These are phyloP conservation scores for Boloria selene DNA, from an alignment of 2,888 invertebrate genomes.

Conservation along the genomic window DNA sequence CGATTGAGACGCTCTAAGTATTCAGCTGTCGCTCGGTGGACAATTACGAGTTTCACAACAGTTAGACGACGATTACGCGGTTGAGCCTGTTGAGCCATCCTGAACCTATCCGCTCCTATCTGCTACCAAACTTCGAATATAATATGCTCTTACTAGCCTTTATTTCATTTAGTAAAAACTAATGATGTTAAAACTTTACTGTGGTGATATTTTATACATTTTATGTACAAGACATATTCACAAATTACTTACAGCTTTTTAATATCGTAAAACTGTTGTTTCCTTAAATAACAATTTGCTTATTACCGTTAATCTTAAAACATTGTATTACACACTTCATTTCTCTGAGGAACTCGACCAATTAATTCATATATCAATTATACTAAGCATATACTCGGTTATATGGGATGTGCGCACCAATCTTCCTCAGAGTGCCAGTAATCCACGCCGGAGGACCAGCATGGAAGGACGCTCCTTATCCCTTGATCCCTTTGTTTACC, in stretches of 20 bases:
- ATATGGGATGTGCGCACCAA: constrained; percentile 65
- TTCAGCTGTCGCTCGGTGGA: constrained; percentile 63
- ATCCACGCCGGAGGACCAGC: constrained; percentile 79
- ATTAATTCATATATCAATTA: constrained; percentile 27
- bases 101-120: constrained; percentile 23
- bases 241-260: no score
- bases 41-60: constrained; percentile 69
- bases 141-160: constrained; percentile 36
- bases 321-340: no score
- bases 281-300: no score
- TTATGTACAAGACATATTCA: no score
- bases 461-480: constrained; percentile 81
- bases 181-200: no score
- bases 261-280: no score
- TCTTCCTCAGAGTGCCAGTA: constrained; percentile 67
- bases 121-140: constrained; percentile 32
- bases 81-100: constrained; percentile 56
- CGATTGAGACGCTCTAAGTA: constrained; percentile 66
- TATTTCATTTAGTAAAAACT: background rate
- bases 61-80: constrained; percentile 63
- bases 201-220: no score
- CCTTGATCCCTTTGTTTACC: constrained; percentile 83
- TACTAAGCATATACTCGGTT: constrained; percentile 39
- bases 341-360: no score
- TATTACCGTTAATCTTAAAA: no score